Conservation (phyloP, 2,797 vertebrate genomes). For the Lacerta viridis region DNA sequence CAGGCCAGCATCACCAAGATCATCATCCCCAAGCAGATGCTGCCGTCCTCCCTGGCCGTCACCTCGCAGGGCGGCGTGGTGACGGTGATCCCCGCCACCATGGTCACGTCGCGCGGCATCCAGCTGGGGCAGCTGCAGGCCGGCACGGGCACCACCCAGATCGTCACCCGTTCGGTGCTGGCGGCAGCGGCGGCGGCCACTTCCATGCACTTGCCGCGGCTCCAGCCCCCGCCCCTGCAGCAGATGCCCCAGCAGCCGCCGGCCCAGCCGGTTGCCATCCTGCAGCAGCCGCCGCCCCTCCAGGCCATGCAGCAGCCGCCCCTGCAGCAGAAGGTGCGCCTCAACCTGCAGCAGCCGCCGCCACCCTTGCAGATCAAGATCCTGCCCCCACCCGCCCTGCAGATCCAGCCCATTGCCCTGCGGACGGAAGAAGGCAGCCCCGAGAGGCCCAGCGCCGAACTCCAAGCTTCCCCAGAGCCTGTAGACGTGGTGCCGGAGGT, state of each 20-base stretch:
- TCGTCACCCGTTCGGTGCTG: constrained; percentile 79
- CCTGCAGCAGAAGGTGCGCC: constrained; percentile 84
- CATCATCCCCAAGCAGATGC: constrained; percentile 88
- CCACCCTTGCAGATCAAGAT: constrained; percentile 77
- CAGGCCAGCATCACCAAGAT: constrained; percentile 87
- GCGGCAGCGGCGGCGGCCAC: constrained; percentile 73
- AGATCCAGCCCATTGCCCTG: constrained; percentile 69
- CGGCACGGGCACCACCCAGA: constrained; percentile 78
- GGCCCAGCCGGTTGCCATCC: constrained; percentile 85
- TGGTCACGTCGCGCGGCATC: constrained; percentile 80
- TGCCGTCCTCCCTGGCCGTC: constrained; percentile 78
- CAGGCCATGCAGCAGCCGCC: constrained; percentile 86
- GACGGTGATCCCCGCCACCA: constrained; percentile 86
- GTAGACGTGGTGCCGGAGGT: constrained; percentile 78
- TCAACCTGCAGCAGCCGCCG: constrained; percentile 83
- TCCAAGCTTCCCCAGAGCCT: constrained; percentile 77
- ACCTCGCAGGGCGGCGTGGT: constrained; percentile 84
- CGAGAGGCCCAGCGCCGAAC: constrained; percentile 74
- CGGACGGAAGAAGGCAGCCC: constrained; percentile 68
- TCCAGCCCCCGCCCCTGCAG: constrained; percentile 89
- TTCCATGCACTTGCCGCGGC: constrained; percentile 77
- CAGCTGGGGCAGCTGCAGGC: constrained; percentile 77
- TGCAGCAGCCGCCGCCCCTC: constrained; percentile 87
- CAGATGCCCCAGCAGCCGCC: constrained; percentile 88
- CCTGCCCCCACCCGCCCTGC: constrained; percentile 73